Evolutionary conservation across 1,140 invertebrate species (phyloP).

Genomic region (Drosophila pseudoobscura): DNA sequence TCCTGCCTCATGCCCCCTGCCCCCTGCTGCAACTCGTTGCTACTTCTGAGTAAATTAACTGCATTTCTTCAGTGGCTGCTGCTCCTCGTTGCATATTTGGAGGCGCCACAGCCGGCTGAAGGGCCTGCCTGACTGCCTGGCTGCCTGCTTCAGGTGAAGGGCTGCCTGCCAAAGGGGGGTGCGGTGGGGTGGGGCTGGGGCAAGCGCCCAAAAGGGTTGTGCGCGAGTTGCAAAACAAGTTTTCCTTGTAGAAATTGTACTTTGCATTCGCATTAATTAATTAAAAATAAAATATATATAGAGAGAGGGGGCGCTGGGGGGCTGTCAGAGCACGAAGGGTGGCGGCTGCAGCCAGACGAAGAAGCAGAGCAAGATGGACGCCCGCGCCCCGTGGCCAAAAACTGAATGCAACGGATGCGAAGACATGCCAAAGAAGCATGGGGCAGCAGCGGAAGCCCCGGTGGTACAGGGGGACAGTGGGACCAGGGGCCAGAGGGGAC

Average conservation of each 20-base stretch:
- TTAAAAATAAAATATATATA: conserved; percentile 82
- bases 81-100: conserved; percentile 69
- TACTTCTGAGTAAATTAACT: conserved; percentile 82
- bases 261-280: conserved; percentile 83
- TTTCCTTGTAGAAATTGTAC: conserved; percentile 82
- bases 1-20: not conserved
- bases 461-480: conserved; percentile 12
- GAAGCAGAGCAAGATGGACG: conserved; percentile 40
- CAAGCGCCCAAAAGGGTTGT: conserved; percentile 49
- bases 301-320: not conserved
- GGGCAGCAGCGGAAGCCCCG: conserved; percentile 54
- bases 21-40: conserved; percentile 40
- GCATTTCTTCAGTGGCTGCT: conserved; percentile 73
- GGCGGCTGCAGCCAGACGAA: conserved; percentile 70
- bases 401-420: conserved; percentile 78
- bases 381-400: conserved; percentile 14
- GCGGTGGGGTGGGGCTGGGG: no score
- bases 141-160: conserved; percentile 25
- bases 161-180: not conserved
- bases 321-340: conserved; percentile 43
- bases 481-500: not conserved
- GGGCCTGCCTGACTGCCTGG: not conserved
- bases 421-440: conserved; percentile 81
- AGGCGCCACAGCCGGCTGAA: conserved; percentile 57
- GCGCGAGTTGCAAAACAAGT: conserved; percentile 74